These are phyloP conservation scores for Balaeniceps rex DNA, from an alignment of 2,113 vertebrate genomes.

Conservation along the genomic window DNA sequence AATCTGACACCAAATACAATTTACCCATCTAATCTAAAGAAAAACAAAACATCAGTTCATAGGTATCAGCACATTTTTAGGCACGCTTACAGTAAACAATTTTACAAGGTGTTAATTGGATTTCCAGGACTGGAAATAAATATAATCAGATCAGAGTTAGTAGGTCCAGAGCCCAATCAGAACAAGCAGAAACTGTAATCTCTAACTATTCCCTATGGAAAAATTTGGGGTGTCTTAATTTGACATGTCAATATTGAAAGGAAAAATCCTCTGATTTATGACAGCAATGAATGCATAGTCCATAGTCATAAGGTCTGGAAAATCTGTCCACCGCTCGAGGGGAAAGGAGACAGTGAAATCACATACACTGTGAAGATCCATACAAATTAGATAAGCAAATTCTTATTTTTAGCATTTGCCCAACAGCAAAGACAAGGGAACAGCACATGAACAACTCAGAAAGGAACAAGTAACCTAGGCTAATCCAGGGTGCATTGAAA, in stretches of 20 bases:
- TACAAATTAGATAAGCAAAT: constrained; percentile 65
- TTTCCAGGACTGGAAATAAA: background rate
- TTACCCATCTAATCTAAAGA: background rate
- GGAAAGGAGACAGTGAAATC: constrained; percentile 40
- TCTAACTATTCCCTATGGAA: background rate
- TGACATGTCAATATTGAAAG: background rate
- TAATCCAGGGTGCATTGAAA: background rate
- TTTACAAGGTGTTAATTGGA: background rate
- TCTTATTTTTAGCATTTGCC: constrained; percentile 64
- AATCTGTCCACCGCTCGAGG: constrained; percentile 33
- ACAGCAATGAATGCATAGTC: constrained; percentile 30
- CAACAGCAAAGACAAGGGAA: constrained; percentile 26
- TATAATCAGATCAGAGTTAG: background rate
- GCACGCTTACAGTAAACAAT: background rate
- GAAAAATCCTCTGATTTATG: background rate
- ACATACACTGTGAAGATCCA: constrained; percentile 48
- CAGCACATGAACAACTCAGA: constrained; percentile 29
- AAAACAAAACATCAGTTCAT: background rate
- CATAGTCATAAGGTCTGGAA: constrained; percentile 32
- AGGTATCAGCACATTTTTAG: background rate
- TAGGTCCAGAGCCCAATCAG: background rate
- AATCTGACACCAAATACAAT: background rate
- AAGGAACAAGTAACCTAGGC: background rate
- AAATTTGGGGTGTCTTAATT: background rate
- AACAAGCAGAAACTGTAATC: background rate